These are phyloP conservation scores for Operophtera brumata DNA, from an alignment of 2,888 invertebrate species.

Conservation along the genomic window DNA sequence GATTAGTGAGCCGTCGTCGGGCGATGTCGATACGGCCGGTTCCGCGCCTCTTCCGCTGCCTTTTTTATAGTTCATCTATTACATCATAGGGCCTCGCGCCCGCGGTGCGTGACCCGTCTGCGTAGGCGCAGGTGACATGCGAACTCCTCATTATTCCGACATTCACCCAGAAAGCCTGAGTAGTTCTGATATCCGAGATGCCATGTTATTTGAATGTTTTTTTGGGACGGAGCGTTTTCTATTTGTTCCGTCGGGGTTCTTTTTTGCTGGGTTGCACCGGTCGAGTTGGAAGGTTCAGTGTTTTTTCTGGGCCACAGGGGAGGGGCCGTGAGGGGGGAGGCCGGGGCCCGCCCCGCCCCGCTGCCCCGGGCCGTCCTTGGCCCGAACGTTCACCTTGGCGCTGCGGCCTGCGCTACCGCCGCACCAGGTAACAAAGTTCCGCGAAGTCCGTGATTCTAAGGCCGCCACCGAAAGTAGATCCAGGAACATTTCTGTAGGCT, in stretches of 20 bases:
- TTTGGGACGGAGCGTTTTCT: constrained; percentile 66
- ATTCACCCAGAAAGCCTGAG: constrained; percentile 54
- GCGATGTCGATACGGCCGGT: constrained; percentile 45
- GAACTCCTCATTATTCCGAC: constrained; percentile 62
- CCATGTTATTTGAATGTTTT: constrained; percentile 69
- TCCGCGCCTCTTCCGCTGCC: constrained; percentile 68
- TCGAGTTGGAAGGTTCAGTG: constrained; percentile 69
- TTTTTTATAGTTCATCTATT: constrained; percentile 64
- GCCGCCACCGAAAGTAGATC: constrained; percentile 75
- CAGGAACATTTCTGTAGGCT: constrained; percentile 52
- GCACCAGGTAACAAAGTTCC: constrained; percentile 80
- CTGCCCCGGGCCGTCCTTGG: constrained; percentile 76
- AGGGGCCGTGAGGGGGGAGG: constrained; percentile 41
- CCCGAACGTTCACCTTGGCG: constrained; percentile 80
- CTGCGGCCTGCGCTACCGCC: constrained; percentile 48
- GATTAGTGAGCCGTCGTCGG: constrained; percentile 46
- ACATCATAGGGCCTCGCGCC: constrained; percentile 63
- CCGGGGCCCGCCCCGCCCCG: constrained; percentile 66
- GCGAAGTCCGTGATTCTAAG: constrained; percentile 80
- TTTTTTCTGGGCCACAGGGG: constrained; percentile 65
- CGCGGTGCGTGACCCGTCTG: constrained; percentile 62
- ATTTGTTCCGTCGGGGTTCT: constrained; percentile 74
- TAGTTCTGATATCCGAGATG: constrained; percentile 72
- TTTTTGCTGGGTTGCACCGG: constrained; percentile 74
- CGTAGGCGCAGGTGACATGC: constrained; percentile 76